A percentile compares a stretch with the other conserved stretches of the same genome.
Evolutionary conservation across 1,140 invertebrate species (phyloP).

Genomic region (Aphelenchoides fujianensis): DNA sequence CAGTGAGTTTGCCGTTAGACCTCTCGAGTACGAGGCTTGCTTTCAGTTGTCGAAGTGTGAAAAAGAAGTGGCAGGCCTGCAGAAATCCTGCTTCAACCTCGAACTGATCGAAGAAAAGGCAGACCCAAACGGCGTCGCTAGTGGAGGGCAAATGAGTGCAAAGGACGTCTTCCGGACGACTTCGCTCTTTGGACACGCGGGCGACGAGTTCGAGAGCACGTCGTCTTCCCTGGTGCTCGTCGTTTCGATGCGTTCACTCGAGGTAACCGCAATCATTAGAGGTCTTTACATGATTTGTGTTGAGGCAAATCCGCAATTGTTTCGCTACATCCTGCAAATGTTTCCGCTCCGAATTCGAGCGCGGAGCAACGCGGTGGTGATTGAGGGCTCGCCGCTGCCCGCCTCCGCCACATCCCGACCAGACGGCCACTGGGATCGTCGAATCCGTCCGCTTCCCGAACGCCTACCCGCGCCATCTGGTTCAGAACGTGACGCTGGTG

Average conservation of each 20-base stretch:
- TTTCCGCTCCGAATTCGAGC: constrained; percentile 38
- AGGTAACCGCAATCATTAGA: too few relatives aligned
- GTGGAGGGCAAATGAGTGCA: neutral
- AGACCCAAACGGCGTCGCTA: constrained; percentile 17
- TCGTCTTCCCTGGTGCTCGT: constrained; percentile 30
- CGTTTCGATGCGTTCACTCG: constrained; percentile 33
- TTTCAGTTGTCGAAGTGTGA: constrained; percentile 47
- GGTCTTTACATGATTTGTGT: too few relatives aligned
- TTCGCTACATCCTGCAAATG: constrained; percentile 35
- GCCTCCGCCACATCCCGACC: constrained; percentile 17
- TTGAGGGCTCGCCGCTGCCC: constrained; percentile 18
- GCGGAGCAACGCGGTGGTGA: constrained; percentile 17
- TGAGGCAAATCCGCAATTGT: constrained; percentile 32
- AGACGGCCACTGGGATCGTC: constrained; percentile 37
- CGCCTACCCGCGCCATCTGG: constrained; percentile 34
- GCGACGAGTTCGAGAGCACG: constrained; percentile 24
- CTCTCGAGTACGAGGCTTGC: neutral
- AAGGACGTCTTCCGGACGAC: constrained; percentile 16
- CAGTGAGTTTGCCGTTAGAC: neutral
- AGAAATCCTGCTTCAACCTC: constrained; percentile 44
- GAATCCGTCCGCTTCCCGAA: constrained; percentile 43
- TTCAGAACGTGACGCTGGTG: constrained; percentile 44
- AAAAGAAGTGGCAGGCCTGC: constrained; percentile 19
- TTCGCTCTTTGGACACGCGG: constrained; percentile 34
- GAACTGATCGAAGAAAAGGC: constrained; percentile 39